Conservation (phyloP, 1,140 invertebrate genomes). For the Zaprionus inermis region DNA sequence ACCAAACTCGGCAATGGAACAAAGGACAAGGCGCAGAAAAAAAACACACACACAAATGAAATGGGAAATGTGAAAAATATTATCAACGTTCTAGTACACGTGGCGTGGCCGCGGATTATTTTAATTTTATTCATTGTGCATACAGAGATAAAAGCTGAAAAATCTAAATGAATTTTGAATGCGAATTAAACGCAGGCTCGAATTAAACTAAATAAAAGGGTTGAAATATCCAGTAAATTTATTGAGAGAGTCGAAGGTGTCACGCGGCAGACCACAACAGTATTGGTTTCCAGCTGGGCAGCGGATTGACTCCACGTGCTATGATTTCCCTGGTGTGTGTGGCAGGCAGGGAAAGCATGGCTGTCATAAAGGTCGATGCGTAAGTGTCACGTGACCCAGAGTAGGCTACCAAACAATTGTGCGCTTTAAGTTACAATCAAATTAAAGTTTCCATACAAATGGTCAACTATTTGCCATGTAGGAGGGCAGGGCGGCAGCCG, state of each 20-base stretch:
- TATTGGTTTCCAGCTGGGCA: constrained; percentile 17
- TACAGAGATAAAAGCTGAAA: constrained; percentile 80
- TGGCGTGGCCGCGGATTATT: constrained; percentile 64
- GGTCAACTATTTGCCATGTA: constrained; percentile 3
- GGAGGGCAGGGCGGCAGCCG: not conserved
- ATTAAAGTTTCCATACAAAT: constrained; percentile 3
- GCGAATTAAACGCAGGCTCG: constrained; percentile 49
- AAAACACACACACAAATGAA: not conserved
- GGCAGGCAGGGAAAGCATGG: not conserved
- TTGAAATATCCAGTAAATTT: not conserved
- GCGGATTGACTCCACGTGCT: constrained; percentile 38
- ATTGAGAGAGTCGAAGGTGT: too few species aligned
- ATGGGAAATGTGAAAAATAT: constrained; percentile 43
- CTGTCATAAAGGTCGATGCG: constrained; percentile 41
- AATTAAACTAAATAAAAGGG: constrained; percentile 11
- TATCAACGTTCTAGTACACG: constrained; percentile 52
- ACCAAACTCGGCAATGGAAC: constrained; percentile 1
- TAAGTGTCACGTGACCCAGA: constrained; percentile 47
- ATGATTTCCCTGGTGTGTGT: constrained; percentile 49
- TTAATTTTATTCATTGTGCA: constrained; percentile 83
- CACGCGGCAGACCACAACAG: not conserved
- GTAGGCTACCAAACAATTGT: constrained; percentile 2
- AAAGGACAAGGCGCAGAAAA: constrained; percentile 13
- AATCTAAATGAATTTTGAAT: constrained; percentile 80
- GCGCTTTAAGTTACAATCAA: not conserved